A percentile compares a stretch with the other conserved stretches of the same genome.
These are phyloP conservation scores for Mus pahari DNA, from an alignment of 2,113 vertebrate species.

Conservation along the genomic window DNA sequence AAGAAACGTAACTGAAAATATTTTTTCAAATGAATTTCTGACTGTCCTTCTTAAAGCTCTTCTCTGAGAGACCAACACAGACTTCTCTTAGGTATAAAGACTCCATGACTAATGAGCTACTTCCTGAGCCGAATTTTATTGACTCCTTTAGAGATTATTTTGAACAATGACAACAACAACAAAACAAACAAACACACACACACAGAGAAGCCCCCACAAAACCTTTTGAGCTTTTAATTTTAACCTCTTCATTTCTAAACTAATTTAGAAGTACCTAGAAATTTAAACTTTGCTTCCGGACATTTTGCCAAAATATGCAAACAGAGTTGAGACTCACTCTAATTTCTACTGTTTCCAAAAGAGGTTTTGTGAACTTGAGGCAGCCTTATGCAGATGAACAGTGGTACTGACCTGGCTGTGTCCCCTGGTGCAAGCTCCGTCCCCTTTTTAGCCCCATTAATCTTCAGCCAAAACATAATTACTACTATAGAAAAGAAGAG, in stretches of 20 bases:
- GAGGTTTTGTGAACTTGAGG: constrained; percentile 30
- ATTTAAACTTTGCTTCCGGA: not conserved
- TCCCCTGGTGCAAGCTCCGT: constrained; percentile 13
- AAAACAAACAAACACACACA: not conserved
- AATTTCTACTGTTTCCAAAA: constrained; percentile 27
- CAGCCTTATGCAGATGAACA: constrained; percentile 66
- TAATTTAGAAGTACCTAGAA: constrained; percentile 32
- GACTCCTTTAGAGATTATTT: not conserved
- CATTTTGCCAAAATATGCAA: constrained; percentile 5
- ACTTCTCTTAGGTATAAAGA: not conserved
- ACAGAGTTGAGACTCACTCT: not conserved
- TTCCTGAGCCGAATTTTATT: not conserved
- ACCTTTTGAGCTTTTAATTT: not conserved
- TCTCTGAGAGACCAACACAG: not conserved
- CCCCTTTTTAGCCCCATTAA: constrained; percentile 65
- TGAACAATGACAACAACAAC: not conserved
- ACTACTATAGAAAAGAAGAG: not conserved
- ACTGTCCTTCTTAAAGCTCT: constrained; percentile 20
- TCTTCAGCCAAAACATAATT: constrained; percentile 75
- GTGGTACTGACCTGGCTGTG: constrained; percentile 40
- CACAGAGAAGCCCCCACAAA: not conserved
- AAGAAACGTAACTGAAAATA: not conserved
- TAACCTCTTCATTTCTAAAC: not conserved
- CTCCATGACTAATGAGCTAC: not conserved
- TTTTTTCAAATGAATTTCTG: not conserved